Base-by-base conservation (phyloP, 2,113 vertebrate species). In the Gymnorhina tibicen region DNA sequence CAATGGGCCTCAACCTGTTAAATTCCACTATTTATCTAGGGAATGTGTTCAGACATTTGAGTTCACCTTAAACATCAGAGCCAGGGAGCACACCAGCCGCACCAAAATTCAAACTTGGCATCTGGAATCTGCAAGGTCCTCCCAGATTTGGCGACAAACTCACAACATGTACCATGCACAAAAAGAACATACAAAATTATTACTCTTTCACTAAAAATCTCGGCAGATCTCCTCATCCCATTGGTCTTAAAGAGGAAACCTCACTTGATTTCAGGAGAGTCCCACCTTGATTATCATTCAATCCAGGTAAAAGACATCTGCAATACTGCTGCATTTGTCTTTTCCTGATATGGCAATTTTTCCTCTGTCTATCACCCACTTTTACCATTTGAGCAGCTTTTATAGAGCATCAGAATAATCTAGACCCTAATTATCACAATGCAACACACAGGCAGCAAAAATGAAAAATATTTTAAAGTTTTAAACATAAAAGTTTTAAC, bases 281-380 rank as follows among this genome's bases (percentile, higher is more conserved):
- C 28, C 68, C 27, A 81, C 85, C 53, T 79, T 84, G 60, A 95
- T 96, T 96, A 84, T 78, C 53, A 94, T 96, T 91, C 93, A 86
- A 18, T n/a, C 50, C 96, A 96, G 92, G 91, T 93, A 93, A 94
- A 93, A 93, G 91, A 94, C 58, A 96, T 89, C 95, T 93, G 92
- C 93, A 97, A 89, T 87, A 96, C 69, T 95, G 73, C 94, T 96
- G 95, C 93, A 97, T 95, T 93, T 87, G 35, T 68, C 39, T 93
- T 90, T 89, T 92, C 73, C 80, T 14, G 41, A 75, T 68, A 39
- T 20, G 68, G 76, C n/a, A 85, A 19, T 56, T 96, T 94, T 89
- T 42, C 18, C 23, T 72, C 69, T 68, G 67, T 58, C 28, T 68
- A n/a, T 53, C n/a, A 50, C 5, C 13, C 41, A 39, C 44, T 85